phyloP scores from a whole-genome alignment of 2,113 vertebrate genomes.

The Atlantisia rogersi region DNA sequence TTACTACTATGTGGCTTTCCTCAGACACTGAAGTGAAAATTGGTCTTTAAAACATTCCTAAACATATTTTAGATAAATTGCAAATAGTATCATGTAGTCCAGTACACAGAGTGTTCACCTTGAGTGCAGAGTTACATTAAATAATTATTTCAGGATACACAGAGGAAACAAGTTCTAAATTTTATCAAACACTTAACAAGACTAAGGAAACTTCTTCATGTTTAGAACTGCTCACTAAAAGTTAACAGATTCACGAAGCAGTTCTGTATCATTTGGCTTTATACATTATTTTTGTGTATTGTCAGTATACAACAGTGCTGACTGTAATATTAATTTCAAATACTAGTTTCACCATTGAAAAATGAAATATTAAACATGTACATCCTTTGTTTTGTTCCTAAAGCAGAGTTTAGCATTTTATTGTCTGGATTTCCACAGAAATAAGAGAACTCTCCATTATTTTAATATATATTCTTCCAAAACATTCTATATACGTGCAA shows the following conservation, averaged over 20 bases:
- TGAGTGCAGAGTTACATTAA: not conserved
- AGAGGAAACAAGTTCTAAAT: not conserved
- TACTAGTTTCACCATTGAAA: not conserved
- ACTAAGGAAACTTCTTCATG: not conserved
- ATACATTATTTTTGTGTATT: not conserved
- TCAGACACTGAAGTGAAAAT: not conserved
- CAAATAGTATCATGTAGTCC: not conserved
- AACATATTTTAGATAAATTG: not conserved
- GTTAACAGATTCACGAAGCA: not conserved
- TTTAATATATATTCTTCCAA: not conserved
- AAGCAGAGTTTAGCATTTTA: not conserved
- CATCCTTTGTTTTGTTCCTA: not conserved
- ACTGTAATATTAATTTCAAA: not conserved
- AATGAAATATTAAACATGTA: not conserved
- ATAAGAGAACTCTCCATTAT: not conserved
- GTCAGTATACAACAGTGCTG: not conserved
- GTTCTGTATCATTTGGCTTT: not conserved
- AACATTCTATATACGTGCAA: not conserved
- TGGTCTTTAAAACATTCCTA: not conserved
- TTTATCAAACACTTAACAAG: not conserved
- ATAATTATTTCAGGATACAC: not conserved
- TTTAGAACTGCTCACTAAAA: not conserved
- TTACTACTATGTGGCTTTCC: not conserved
- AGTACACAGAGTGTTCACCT: not conserved
- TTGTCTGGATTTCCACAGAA: not conserved